phyloP scores from a whole-genome alignment of 1,140 invertebrate genomes.

The Teleogryllus occipitalis region DNA sequence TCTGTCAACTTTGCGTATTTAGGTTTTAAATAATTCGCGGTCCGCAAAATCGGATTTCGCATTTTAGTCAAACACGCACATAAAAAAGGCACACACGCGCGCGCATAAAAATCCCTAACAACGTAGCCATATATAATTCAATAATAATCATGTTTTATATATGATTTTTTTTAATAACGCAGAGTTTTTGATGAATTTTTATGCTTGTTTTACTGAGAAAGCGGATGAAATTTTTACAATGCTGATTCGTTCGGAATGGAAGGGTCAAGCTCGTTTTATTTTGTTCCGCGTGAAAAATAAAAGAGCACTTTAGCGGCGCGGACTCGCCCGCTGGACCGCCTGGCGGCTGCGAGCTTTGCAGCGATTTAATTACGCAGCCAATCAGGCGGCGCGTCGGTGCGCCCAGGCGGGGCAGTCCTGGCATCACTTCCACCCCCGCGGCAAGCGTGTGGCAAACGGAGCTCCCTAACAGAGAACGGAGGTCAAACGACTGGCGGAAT shows the following conservation, averaged over 20 bases:
- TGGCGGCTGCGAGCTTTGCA: too few species aligned
- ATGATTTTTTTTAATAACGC: not conserved
- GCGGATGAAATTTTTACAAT: not conserved
- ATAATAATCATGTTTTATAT: conserved; percentile 2
- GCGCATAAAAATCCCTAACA: not conserved
- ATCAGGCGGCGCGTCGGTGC: too few species aligned
- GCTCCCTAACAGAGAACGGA: too few species aligned
- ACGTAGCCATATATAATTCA: conserved; percentile 1
- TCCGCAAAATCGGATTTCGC: not conserved
- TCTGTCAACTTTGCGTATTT: not conserved
- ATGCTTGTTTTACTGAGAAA: not conserved
- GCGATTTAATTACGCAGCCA: too few species aligned
- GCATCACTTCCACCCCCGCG: too few species aligned
- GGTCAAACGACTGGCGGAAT: too few species aligned
- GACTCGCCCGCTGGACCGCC: too few species aligned
- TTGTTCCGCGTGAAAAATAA: not conserved
- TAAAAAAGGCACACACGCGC: not conserved
- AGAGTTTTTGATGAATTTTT: not conserved
- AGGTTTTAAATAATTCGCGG: not conserved
- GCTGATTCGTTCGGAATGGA: not conserved
- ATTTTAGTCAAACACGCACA: not conserved
- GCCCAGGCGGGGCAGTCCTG: too few species aligned
- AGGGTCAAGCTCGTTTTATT: not conserved
- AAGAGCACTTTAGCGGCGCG: not conserved
- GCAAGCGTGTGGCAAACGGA: too few species aligned